A percentile compares a stretch with the other conserved stretches of the same genome.
These are phyloP conservation scores for Odontamblyopus lacepedii DNA, from an alignment of 2,797 vertebrate species.

Conservation along the genomic window DNA sequence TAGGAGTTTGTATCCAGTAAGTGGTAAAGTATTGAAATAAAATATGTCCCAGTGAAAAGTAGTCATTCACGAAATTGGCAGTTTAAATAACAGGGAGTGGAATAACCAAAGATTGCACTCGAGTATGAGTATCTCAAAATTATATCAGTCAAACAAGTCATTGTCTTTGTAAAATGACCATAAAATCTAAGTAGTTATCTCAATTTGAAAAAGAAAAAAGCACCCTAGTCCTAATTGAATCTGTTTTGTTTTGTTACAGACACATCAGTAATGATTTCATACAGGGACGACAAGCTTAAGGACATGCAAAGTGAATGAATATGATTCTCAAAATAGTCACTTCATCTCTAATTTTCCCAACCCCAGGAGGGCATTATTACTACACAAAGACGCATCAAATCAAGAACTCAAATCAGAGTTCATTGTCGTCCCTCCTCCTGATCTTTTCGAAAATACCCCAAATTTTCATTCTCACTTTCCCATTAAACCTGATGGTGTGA, in stretches of 20 bases:
- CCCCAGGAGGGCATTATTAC: background rate
- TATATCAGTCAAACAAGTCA: background rate
- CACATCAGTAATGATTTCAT: background rate
- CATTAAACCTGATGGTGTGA: constrained; percentile 26
- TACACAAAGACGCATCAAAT: constrained; percentile 1
- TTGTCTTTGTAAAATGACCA: background rate
- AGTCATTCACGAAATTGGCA: background rate
- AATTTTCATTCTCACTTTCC: constrained; percentile 13
- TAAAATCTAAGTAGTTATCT: background rate
- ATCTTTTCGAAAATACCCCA: background rate
- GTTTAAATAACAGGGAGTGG: background rate
- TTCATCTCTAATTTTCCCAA: background rate
- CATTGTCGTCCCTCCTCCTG: background rate
- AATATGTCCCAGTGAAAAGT: background rate
- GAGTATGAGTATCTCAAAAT: background rate
- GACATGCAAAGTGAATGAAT: background rate
- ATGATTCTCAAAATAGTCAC: background rate
- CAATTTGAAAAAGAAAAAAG: background rate
- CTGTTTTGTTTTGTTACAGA: background rate
- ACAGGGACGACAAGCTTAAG: background rate
- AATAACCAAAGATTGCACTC: background rate
- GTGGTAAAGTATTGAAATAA: background rate
- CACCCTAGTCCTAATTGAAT: background rate
- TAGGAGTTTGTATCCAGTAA: background rate
- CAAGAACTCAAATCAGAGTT: background rate